Percentiles rank a stretch among this genome's conserved stretches.
Evolutionary conservation across 2,797 vertebrate genomes (phyloP).

Genomic region (Rhinella marina): DNA sequence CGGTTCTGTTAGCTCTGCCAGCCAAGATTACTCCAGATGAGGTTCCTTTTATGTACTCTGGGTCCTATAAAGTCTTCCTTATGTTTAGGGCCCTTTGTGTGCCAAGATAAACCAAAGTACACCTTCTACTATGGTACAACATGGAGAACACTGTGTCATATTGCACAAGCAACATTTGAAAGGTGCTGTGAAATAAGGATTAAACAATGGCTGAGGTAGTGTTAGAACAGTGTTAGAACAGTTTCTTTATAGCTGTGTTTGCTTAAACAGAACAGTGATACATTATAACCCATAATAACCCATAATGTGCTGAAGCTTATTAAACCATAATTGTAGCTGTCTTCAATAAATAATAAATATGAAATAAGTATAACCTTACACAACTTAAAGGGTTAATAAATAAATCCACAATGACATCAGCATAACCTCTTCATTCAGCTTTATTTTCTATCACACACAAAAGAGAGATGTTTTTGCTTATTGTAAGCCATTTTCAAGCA

Average conservation of each 20-base stretch:
- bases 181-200: conserved; percentile 6
- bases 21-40: conserved; percentile 52
- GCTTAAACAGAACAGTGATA: background rate
- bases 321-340: too few species aligned
- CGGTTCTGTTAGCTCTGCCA: conserved; percentile 49
- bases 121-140: conserved; percentile 60
- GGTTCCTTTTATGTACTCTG: conserved; percentile 7
- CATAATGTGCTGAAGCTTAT: too few species aligned
- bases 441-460: too few species aligned
- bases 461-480: too few species aligned
- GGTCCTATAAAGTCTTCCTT: conserved; percentile 54
- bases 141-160: conserved; percentile 31
- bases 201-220: background rate
- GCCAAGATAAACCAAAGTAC: conserved; percentile 58
- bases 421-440: too few species aligned
- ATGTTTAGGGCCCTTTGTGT: conserved; percentile 53
- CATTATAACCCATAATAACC: background rate
- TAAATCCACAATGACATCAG: too few species aligned
- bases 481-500: too few species aligned
- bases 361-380: too few species aligned
- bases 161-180: background rate
- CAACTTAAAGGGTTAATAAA: too few species aligned
- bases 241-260: background rate
- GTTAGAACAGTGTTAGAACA: too few species aligned
- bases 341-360: too few species aligned